A percentile compares a stretch with the other conserved stretches of the same genome.
These are phyloP conservation scores for Ochropacha duplaris DNA, from an alignment of 2,888 invertebrate species.

Conservation along the genomic window DNA sequence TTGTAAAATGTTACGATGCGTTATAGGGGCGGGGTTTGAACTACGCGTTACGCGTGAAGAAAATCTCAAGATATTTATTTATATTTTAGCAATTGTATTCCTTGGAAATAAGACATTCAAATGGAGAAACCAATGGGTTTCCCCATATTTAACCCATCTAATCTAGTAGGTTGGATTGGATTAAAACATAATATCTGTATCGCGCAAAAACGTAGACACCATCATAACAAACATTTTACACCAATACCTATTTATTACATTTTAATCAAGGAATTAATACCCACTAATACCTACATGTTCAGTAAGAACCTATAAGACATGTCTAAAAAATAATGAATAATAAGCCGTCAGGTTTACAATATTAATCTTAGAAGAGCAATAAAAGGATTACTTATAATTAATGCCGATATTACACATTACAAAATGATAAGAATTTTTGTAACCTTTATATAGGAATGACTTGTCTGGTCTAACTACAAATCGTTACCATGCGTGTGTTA, in stretches of 20 bases:
- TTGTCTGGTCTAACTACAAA: slow-evolving; percentile 9
- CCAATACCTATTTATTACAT: not conserved
- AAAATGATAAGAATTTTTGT: slow-evolving; percentile 18
- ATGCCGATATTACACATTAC: slow-evolving; percentile 16
- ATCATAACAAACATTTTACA: not conserved
- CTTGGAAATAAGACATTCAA: too few species aligned
- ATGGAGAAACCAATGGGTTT: not conserved
- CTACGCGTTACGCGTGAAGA: too few species aligned
- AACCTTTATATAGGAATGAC: slow-evolving; percentile 3
- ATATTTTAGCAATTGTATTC: too few species aligned
- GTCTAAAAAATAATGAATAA: slow-evolving; percentile 14
- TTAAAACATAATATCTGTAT: not conserved
- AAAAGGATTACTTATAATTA: slow-evolving; percentile 23
- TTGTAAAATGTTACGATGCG: too few species aligned
- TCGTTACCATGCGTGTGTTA: slow-evolving; percentile 38
- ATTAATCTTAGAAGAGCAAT: slow-evolving; percentile 37
- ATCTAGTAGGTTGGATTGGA: not conserved
- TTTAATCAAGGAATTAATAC: not conserved
- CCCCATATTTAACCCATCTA: not conserved
- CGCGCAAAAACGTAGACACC: not conserved
- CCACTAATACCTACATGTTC: not conserved
- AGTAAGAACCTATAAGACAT: not conserved
- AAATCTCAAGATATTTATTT: too few species aligned
- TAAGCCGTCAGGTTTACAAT: slow-evolving; percentile 23
- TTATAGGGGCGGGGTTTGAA: too few species aligned